Percentiles rank a stretch among this genome's conserved stretches.
Evolutionary conservation across 2,888 invertebrate genomes (phyloP).

Genomic region (Heliconius hortense): DNA sequence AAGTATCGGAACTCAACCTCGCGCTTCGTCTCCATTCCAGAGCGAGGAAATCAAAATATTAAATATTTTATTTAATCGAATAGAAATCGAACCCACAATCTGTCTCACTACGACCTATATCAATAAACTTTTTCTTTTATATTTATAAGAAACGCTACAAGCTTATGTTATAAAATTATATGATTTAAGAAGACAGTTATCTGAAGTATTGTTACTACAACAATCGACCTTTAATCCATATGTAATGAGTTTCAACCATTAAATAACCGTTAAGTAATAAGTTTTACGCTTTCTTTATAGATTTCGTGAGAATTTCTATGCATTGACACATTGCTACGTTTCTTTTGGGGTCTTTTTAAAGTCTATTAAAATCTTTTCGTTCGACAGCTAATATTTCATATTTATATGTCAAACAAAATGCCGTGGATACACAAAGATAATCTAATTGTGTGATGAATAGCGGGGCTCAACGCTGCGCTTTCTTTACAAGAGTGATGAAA

Average conservation of each 20-base stretch:
- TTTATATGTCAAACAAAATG: background rate
- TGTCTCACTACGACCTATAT: background rate
- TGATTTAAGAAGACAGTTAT: conserved; percentile 52
- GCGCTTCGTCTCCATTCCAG: no score
- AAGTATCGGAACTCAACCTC: no score
- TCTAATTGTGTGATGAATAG: no score
- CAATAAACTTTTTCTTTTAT: background rate
- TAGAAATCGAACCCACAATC: no score
- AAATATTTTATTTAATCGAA: no score
- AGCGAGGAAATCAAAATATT: no score
- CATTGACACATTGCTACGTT: background rate
- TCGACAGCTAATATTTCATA: background rate
- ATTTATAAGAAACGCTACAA: conserved; percentile 14
- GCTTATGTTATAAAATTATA: conserved; percentile 38
- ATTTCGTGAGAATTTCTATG: conserved; percentile 13
- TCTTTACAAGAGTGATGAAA: no score
- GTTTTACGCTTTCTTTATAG: conserved; percentile 17
- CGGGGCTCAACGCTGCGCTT: no score
- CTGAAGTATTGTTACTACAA: conserved; percentile 41
- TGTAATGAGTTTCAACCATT: conserved; percentile 31
- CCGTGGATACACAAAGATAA: no score
- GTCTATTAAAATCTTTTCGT: no score
- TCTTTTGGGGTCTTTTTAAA: background rate
- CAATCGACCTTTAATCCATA: conserved; percentile 44
- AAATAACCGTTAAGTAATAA: conserved; percentile 30